Evolutionary conservation across 2,797 vertebrate genomes (phyloP).

Genomic region (Euthynnus affinis): DNA sequence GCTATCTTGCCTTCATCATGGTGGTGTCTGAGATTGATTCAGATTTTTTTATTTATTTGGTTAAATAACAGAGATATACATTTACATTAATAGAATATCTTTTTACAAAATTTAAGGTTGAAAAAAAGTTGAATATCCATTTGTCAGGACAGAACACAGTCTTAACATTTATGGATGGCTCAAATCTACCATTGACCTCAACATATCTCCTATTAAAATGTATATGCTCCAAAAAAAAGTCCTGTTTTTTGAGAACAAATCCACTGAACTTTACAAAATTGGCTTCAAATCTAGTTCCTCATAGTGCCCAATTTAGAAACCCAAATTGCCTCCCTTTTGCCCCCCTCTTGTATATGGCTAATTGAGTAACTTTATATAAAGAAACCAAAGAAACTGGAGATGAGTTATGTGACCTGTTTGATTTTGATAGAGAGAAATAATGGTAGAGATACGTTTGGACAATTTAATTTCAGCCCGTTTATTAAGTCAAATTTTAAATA

Average conservation of each 20-base stretch:
- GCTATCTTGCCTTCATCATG: neutral
- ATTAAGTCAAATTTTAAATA: constrained; percentile 13
- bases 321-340: neutral
- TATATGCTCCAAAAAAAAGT: neutral
- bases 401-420: neutral
- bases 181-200: neutral
- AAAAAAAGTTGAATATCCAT: neutral
- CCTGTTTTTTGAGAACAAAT: neutral
- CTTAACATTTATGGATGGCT: too few relatives aligned
- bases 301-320: neutral
- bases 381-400: neutral
- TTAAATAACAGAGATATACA: neutral
- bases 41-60: neutral
- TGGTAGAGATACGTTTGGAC: accelerated
- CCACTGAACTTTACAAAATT: neutral
- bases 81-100: neutral
- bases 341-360: neutral
- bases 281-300: neutral
- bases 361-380: neutral
- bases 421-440: constrained; percentile 1
- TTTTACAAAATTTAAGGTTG: neutral
- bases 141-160: neutral
- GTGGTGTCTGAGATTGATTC: neutral
- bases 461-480: constrained; percentile 9
- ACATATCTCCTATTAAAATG: neutral